phyloP scores from a whole-genome alignment of 2,113 vertebrate species.

The Ranitomeya imitator region DNA sequence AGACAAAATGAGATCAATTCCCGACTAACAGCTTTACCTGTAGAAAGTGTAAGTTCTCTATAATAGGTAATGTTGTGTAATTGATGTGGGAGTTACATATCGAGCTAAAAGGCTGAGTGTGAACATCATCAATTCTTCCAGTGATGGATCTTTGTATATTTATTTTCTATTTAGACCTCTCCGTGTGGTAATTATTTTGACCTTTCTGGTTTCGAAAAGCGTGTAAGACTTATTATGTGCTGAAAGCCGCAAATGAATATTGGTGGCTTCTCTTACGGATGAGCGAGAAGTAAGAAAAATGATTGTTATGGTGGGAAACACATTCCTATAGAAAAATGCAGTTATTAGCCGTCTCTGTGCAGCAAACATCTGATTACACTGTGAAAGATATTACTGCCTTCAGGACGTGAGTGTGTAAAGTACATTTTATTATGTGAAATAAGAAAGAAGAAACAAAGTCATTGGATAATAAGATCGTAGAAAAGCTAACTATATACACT shows the following conservation, averaged over 20 bases:
- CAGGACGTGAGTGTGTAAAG: background rate
- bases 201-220: slow-evolving; percentile 47
- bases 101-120: slow-evolving; percentile 21
- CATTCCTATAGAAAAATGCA: background rate
- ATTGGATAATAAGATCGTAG: background rate
- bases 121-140: background rate
- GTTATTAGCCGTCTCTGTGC: background rate
- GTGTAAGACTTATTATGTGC: slow-evolving; percentile 46
- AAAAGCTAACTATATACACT: background rate
- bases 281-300: slow-evolving; percentile 45
- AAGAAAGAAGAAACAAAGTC: background rate
- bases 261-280: slow-evolving; percentile 31
- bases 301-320: background rate
- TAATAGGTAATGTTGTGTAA: background rate
- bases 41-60: background rate
- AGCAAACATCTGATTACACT: background rate
- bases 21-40: background rate
- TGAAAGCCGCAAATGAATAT: slow-evolving; percentile 49
- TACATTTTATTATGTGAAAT: background rate
- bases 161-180: slow-evolving; percentile 54
- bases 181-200: slow-evolving; percentile 53
- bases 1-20: background rate
- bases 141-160: slow-evolving; percentile 55
- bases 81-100: background rate
- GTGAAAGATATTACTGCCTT: background rate